These are phyloP conservation scores for Aselliscus stoliczkanus DNA, from an alignment of 2,797 vertebrate genomes.

Conservation along the genomic window DNA sequence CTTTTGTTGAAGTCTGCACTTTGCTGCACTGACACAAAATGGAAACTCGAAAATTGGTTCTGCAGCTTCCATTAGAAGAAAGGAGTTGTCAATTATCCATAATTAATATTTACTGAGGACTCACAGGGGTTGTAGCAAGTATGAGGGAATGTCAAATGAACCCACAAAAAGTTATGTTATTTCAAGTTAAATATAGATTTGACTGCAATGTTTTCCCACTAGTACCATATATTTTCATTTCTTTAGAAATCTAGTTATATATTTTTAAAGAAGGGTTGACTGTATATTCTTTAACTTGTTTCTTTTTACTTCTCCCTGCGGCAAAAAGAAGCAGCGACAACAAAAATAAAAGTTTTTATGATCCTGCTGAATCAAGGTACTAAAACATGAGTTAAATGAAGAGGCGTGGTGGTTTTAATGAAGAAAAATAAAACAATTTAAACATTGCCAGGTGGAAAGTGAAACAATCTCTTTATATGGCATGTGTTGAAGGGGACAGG, in stretches of 20 bases:
- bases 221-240: slow-evolving; percentile 59
- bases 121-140: background rate
- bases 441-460: slow-evolving; percentile 70
- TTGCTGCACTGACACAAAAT: background rate
- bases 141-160: slow-evolving; percentile 2
- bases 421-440: slow-evolving; percentile 72
- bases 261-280: slow-evolving; percentile 66
- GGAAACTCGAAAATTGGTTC: background rate
- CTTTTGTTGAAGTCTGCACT: background rate
- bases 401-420: slow-evolving; percentile 69
- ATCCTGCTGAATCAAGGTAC: slow-evolving; percentile 58
- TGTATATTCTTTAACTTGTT: slow-evolving; percentile 63
- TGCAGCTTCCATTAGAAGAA: slow-evolving; percentile 25
- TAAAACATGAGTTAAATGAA: slow-evolving; percentile 71
- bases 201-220: slow-evolving; percentile 26
- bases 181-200: slow-evolving; percentile 61
- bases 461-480: slow-evolving; percentile 49
- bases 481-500: slow-evolving; percentile 6
- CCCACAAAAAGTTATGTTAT: slow-evolving; percentile 51
- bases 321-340: slow-evolving; percentile 62
- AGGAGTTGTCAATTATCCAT: slow-evolving; percentile 28
- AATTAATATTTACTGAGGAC: slow-evolving; percentile 65
- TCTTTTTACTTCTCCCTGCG: slow-evolving; percentile 60
- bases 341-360: slow-evolving; percentile 74
- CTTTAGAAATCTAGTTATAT: slow-evolving; percentile 64